Conservation (phyloP, 1,140 invertebrate species). For the Neodiprion fabricii region DNA sequence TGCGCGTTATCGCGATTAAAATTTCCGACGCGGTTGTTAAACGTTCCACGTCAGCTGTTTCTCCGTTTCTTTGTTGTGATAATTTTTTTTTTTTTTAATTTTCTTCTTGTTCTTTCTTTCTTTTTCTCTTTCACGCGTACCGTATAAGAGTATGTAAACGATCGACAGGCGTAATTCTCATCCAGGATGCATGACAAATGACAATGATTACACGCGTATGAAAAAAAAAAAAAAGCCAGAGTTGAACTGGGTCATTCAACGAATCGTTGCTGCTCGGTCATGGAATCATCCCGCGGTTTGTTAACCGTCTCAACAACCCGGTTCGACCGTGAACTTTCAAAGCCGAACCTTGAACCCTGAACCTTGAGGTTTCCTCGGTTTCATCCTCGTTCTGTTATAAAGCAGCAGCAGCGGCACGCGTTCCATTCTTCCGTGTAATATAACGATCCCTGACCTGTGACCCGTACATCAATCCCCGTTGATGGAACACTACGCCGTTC, state of each 20-base stretch:
- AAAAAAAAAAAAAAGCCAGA: background rate
- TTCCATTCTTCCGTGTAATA: background rate
- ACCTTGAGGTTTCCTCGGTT: too few species aligned
- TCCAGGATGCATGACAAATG: background rate
- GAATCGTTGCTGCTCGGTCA: background rate
- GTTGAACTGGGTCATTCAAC: background rate
- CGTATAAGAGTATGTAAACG: too few species aligned
- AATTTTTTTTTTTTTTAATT: too few species aligned
- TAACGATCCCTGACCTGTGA: background rate
- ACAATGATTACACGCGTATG: background rate
- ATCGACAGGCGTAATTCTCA: too few species aligned
- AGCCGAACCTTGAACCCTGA: background rate
- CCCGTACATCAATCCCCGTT: background rate
- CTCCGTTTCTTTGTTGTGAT: too few species aligned
- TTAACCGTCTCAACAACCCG: background rate
- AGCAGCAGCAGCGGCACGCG: background rate
- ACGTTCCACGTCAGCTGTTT: too few species aligned
- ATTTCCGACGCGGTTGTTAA: too few species aligned
- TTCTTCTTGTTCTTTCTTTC: too few species aligned
- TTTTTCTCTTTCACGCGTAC: too few species aligned
- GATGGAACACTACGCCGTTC: too few species aligned
- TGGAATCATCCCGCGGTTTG: background rate
- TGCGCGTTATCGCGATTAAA: too few species aligned
- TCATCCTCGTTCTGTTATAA: too few species aligned
- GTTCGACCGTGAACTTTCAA: background rate